Conservation (phyloP, 2,888 invertebrate genomes). For the Escarpia spicata region DNA sequence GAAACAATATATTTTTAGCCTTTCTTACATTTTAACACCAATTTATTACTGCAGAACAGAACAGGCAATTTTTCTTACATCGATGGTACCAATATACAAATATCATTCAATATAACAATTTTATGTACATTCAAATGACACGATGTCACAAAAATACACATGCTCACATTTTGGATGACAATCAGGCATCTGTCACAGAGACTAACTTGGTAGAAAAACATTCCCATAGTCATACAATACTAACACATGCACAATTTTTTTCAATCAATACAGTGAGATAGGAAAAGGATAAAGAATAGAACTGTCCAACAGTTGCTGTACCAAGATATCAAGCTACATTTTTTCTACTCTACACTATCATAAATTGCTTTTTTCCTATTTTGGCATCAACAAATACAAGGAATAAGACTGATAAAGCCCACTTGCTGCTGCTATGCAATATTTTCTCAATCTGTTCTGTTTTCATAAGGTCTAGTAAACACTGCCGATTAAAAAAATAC, state of each 20-base stretch:
- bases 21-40: not conserved
- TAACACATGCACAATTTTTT: not conserved
- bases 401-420: not conserved
- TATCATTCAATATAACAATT: constrained; percentile 4
- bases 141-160: constrained; percentile 4
- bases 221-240: not conserved
- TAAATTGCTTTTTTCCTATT: not conserved
- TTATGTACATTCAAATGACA: constrained; percentile 9
- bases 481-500: no score
- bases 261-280: not conserved
- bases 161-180: constrained; percentile 10
- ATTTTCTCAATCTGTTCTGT: not conserved
- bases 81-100: constrained; percentile 13
- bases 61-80: not conserved
- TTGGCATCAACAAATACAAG: not conserved
- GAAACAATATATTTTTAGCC: not conserved
- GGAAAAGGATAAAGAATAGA: not conserved
- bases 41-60: not conserved
- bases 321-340: not conserved
- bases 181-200: not conserved
- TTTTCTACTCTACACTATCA: not conserved
- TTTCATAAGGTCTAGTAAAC: not conserved
- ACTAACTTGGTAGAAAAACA: not conserved
- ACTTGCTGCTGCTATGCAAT: not conserved
- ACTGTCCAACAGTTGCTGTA: not conserved